Base-by-base conservation (phyloP, 2,888 invertebrate genomes). In the Blastobasis lacticolella region DNA sequence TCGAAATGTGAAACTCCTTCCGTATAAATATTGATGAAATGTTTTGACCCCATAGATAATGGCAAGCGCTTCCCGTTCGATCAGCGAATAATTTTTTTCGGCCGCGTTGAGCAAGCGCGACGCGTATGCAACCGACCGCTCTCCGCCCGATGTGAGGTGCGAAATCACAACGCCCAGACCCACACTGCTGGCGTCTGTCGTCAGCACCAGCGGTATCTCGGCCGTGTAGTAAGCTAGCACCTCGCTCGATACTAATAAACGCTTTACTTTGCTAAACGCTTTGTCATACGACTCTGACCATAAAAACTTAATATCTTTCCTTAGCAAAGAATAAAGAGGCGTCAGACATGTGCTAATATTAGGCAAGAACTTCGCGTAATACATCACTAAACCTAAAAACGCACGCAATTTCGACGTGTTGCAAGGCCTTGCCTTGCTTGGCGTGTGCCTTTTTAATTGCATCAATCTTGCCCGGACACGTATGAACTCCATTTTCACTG, bases 401-500 rank as follows among this genome's bases (percentile, higher is more conserved):
- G 42, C 4, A 4, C 42, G 9, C 42, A 42, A 42, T 1, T 9
- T 8, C 0, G 42, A 5, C 42, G 6, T 1, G 10, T 4, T 42
- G 1, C 3, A 1, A 7, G 42, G 42, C 1, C 4, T 1, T 1
- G 6, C 7, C 1, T n/a, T n/a, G n/a, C n/a, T n/a, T n/a, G n/a
- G n/a, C n/a, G n/a, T n/a, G n/a, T n/a, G 6, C 7, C 1, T 42
- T 42, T 42, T 36, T 5, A 9, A 48, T 48, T 0, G 48, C 48
- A 1, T 48, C 42, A 8, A 48, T 42, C 36, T 48, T 48, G 4
- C 41, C 48, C 0, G 8, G 41, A 36, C 48, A 48, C 1, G 48
- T 48, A 36, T 48, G 42, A 5, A 48, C 36, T 6, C 42, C n/a
- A n/a, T n/a, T n/a, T n/a, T 42, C 42, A 6, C 3, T 48, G 3